These are phyloP conservation scores for Leucoma salicis DNA, from an alignment of 2,888 invertebrate species.

Conservation along the genomic window DNA sequence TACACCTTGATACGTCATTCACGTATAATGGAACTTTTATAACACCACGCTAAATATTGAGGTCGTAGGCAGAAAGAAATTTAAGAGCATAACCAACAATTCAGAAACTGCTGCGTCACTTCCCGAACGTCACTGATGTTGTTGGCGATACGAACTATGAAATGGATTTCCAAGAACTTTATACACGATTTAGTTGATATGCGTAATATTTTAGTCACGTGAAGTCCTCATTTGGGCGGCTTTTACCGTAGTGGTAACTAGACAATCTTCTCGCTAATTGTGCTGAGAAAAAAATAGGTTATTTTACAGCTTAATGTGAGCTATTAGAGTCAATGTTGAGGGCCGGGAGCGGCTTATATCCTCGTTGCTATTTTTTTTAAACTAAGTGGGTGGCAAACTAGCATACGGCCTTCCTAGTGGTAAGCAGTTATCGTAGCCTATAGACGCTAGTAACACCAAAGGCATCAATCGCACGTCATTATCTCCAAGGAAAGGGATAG, in stretches of 20 bases:
- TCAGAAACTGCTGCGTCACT: constrained; percentile 24
- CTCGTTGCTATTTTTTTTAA: no score
- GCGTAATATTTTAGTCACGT: constrained; percentile 38
- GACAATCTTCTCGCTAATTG: constrained; percentile 16
- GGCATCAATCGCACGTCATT: no score
- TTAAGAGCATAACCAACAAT: constrained; percentile 9
- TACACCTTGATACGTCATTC: background rate
- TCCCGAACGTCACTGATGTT: constrained; percentile 24
- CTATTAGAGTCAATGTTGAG: constrained; percentile 1
- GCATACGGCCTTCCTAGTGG: no score
- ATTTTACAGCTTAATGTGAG: constrained; percentile 5
- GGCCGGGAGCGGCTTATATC: background rate
- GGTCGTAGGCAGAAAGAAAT: constrained; percentile 3
- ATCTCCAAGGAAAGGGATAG: no score
- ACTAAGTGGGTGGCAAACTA: no score
- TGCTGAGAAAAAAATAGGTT: constrained; percentile 11
- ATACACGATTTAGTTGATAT: constrained; percentile 35
- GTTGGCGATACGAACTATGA: constrained; percentile 22
- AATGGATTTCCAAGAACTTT: constrained; percentile 46
- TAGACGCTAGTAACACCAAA: no score
- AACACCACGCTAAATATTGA: constrained; percentile 10
- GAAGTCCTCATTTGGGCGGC: constrained; percentile 40
- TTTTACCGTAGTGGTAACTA: constrained; percentile 11
- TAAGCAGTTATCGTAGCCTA: no score
- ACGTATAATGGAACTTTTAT: constrained; percentile 2